Evolutionary conservation across 2,113 vertebrate genomes (phyloP).

Genomic region (Pristiophorus japonicus): DNA sequence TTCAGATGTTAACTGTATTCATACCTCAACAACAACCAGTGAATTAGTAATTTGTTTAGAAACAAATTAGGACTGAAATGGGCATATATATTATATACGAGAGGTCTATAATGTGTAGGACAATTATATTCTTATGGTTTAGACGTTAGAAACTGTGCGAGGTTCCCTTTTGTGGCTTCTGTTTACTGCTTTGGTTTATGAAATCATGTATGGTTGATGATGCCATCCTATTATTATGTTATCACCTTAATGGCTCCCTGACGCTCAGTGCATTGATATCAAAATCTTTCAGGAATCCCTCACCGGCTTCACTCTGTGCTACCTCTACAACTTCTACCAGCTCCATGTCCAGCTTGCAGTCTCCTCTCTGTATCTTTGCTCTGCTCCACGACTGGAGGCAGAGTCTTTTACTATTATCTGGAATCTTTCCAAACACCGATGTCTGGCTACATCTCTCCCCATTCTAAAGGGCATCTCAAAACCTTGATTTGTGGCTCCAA

Average conservation of each 20-base stretch:
- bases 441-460: not conserved
- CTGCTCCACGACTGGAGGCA: too few relatives aligned
- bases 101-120: too few relatives aligned
- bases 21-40: slow-evolving; percentile 13
- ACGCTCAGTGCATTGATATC: not conserved
- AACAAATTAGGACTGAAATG: slow-evolving; percentile 6
- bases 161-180: not conserved
- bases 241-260: not conserved
- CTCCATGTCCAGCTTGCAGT: not conserved
- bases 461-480: not conserved
- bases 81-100: too few relatives aligned
- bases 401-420: not conserved
- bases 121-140: not conserved
- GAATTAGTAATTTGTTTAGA: slow-evolving; percentile 29
- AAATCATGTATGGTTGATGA: not conserved
- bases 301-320: not conserved
- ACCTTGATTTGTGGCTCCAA: not conserved
- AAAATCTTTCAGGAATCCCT: not conserved
- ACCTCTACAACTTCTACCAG: not conserved
- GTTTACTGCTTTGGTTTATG: not conserved
- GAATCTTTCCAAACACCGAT: too few relatives aligned
- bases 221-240: not conserved
- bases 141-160: not conserved
- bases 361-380: not conserved
- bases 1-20: slow-evolving; percentile 29